phyloP scores from a whole-genome alignment of 2,113 vertebrate genomes.

The Porphyrio hochstetteri region DNA sequence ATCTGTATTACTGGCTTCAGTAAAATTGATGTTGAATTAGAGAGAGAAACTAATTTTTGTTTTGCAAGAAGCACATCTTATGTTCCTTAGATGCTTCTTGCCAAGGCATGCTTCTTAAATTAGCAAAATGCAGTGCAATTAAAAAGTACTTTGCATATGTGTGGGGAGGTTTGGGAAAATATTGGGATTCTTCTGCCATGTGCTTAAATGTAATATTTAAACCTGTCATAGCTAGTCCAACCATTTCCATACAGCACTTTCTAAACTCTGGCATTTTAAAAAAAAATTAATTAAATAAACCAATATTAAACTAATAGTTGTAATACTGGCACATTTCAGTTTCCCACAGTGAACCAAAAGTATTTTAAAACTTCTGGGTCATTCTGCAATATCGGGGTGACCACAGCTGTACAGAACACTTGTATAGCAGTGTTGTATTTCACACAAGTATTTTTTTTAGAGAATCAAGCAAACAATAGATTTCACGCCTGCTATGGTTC shows the following conservation, averaged over 20 bases:
- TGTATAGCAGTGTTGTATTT: background rate
- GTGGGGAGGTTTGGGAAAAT: slow-evolving; percentile 18
- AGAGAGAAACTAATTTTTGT: background rate
- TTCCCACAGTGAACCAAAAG: background rate
- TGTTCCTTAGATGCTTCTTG: slow-evolving; percentile 5
- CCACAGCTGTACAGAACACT: background rate
- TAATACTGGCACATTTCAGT: background rate
- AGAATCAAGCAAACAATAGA: too few relatives aligned
- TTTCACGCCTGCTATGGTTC: background rate
- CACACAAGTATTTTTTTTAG: too few relatives aligned
- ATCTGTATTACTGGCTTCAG: background rate
- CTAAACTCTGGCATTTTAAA: background rate
- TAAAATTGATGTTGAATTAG: background rate
- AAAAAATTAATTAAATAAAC: background rate
- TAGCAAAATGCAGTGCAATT: slow-evolving; percentile 13
- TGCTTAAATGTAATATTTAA: slow-evolving; percentile 12
- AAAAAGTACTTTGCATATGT: background rate
- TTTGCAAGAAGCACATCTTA: background rate
- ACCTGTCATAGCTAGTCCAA: background rate
- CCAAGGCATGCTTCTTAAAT: slow-evolving; percentile 1
- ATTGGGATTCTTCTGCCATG: background rate
- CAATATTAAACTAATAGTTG: background rate
- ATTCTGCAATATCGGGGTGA: background rate
- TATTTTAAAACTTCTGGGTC: background rate
- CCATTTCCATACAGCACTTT: background rate